Evolutionary conservation across 37 sponge, comb jelly and placozoan genomes (phyloP).

Genomic region (Chondrosia reniformis): DNA sequence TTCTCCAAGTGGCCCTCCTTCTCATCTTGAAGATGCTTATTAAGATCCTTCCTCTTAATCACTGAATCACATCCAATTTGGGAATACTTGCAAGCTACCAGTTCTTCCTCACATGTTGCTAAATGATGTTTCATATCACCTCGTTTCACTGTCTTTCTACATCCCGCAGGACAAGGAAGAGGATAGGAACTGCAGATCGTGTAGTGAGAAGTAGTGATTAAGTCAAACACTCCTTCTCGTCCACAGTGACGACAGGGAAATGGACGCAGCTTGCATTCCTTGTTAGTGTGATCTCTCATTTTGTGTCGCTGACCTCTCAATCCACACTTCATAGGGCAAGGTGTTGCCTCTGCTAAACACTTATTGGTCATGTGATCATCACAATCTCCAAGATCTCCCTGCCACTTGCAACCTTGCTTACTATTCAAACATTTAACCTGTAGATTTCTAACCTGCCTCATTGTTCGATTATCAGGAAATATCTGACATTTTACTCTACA

Average conservation of each 20-base stretch:
- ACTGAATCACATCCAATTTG: neutral
- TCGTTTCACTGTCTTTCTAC: neutral
- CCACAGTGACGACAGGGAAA: slow-evolving; percentile 20
- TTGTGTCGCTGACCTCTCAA: neutral
- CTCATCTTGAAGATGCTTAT: neutral
- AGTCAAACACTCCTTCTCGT: neutral
- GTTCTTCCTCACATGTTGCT: slow-evolving; percentile 1
- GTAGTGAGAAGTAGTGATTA: neutral
- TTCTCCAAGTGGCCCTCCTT: neutral
- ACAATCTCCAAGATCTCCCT: slow-evolving; percentile 25
- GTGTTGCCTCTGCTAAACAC: slow-evolving; percentile 28
- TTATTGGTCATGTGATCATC: slow-evolving; percentile 15
- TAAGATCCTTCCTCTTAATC: neutral
- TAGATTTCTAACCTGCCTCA: slow-evolving; percentile 29
- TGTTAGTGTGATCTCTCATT: slow-evolving; percentile 7
- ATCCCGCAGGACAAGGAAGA: neutral
- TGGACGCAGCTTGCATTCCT: slow-evolving; percentile 20
- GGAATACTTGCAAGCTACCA: neutral
- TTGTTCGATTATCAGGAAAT: slow-evolving; percentile 24
- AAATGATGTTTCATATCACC: neutral
- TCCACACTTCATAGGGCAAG: slow-evolving; percentile 24
- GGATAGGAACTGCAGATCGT: neutral
- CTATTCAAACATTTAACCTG: slow-evolving; percentile 40
- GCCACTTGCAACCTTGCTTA: slow-evolving; percentile 46
- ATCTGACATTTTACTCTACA: slow-evolving; percentile 7